A percentile compares a stretch with the other conserved stretches of the same genome.
These are phyloP conservation scores for Chymomyza fuscimana DNA, from an alignment of 2,888 invertebrate species.

Conservation along the genomic window DNA sequence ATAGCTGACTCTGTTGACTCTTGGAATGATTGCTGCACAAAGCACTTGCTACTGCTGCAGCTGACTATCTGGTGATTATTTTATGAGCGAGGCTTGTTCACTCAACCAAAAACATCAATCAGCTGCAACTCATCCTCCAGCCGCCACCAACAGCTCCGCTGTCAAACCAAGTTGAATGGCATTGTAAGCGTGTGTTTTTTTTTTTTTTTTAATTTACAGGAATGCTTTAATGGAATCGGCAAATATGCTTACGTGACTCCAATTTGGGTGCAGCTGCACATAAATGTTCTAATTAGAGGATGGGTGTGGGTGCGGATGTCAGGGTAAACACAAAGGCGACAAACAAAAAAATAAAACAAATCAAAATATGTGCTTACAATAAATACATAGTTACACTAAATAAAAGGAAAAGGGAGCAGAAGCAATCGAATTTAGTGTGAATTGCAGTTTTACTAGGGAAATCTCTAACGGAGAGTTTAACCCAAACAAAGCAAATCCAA, in stretches of 20 bases:
- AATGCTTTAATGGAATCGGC: constrained; percentile 62
- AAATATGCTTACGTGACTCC: constrained; percentile 68
- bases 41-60: constrained; percentile 12
- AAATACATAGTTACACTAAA: not conserved
- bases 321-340: not conserved
- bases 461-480: constrained; percentile 3
- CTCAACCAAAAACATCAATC: constrained; percentile 49
- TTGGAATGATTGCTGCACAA: constrained; percentile 24
- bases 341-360: not conserved
- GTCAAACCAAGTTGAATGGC: not conserved
- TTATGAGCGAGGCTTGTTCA: constrained; percentile 30
- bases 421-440: not conserved
- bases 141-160: not conserved
- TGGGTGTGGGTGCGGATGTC: not conserved
- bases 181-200: not conserved
- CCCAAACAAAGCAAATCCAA: too few relatives aligned
- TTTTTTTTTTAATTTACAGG: constrained; percentile 32
- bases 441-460: not conserved
- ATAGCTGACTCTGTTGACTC: constrained; percentile 1
- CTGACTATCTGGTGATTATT: constrained; percentile 7
- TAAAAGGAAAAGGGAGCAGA: not conserved
- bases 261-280: constrained; percentile 55
- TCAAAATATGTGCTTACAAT: not conserved
- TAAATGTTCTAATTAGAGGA: constrained; percentile 58
- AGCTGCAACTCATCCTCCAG: constrained; percentile 19